These are phyloP conservation scores for Phalacrocorax brasilianus DNA, from an alignment of 2,113 vertebrate species.

Conservation along the genomic window DNA sequence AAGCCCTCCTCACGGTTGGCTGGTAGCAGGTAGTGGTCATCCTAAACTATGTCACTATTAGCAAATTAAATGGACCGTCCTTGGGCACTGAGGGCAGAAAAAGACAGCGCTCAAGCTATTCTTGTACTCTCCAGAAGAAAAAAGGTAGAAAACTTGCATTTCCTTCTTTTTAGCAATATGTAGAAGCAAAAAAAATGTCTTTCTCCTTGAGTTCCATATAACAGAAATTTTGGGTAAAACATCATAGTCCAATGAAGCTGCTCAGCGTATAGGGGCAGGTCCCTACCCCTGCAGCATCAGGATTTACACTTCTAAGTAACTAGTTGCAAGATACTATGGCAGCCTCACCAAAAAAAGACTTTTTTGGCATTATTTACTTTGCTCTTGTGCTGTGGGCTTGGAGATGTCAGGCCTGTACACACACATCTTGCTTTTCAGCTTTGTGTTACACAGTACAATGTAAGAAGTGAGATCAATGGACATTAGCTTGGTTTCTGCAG, in stretches of 20 bases:
- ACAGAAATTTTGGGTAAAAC: not conserved
- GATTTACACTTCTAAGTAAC: not conserved
- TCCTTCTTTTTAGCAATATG: not conserved
- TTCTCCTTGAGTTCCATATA: not conserved
- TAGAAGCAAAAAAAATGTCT: not conserved
- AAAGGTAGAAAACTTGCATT: not conserved
- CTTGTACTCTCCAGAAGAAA: not conserved
- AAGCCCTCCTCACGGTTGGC: fast-evolving
- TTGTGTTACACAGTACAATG: not conserved
- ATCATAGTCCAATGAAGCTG: not conserved
- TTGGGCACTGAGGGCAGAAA: not conserved
- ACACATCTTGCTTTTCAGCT: not conserved
- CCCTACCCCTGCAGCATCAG: not conserved
- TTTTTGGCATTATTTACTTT: not conserved
- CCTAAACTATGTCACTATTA: not conserved
- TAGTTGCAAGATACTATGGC: not conserved
- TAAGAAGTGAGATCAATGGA: not conserved
- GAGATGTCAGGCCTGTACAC: not conserved
- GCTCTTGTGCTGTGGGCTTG: not conserved
- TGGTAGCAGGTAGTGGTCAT: not conserved
- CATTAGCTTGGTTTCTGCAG: not conserved
- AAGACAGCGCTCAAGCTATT: not conserved
- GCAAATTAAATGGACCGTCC: not conserved
- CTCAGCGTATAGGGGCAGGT: not conserved
- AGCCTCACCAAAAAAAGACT: not conserved